These are phyloP conservation scores for Chrysodeixis includens DNA, from an alignment of 2,888 invertebrate genomes.

Conservation along the genomic window DNA sequence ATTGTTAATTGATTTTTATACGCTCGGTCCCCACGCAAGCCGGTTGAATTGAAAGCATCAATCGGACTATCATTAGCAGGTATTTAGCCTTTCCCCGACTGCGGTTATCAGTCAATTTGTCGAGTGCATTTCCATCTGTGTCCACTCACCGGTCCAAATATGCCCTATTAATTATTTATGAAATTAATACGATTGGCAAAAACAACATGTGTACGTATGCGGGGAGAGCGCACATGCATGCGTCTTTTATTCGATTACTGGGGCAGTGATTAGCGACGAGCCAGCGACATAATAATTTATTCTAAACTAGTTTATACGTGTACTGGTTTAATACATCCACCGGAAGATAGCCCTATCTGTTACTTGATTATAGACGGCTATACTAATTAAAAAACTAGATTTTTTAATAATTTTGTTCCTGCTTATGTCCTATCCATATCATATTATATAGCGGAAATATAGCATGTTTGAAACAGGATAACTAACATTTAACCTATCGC, in stretches of 20 bases:
- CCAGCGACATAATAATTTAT: conserved; percentile 55
- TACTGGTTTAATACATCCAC: conserved; percentile 7
- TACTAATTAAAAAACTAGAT: conserved; percentile 7
- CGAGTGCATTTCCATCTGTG: conserved; percentile 85
- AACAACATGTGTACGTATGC: conserved; percentile 73
- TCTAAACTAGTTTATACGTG: conserved; percentile 34
- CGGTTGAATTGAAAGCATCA: conserved; percentile 73
- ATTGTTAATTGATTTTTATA: conserved; percentile 46
- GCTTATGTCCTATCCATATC: conserved; percentile 20
- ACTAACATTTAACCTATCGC: conserved; percentile 13
- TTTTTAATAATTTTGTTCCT: background rate
- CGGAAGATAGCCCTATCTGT: conserved; percentile 24
- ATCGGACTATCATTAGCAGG: conserved; percentile 85
- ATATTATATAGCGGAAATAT: conserved; percentile 32
- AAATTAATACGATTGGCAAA: conserved; percentile 83
- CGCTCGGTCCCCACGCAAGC: conserved; percentile 17
- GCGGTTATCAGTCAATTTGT: conserved; percentile 88
- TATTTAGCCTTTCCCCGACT: conserved; percentile 87
- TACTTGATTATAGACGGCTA: conserved; percentile 9
- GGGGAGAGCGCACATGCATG: conserved; percentile 60
- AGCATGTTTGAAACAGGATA: conserved; percentile 23
- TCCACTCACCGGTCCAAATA: conserved; percentile 80
- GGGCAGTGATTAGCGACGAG: conserved; percentile 64
- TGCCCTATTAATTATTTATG: conserved; percentile 87
- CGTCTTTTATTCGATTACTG: conserved; percentile 80